Conservation (phyloP, 2,888 invertebrate species). For the Oeneis ivallda region DNA sequence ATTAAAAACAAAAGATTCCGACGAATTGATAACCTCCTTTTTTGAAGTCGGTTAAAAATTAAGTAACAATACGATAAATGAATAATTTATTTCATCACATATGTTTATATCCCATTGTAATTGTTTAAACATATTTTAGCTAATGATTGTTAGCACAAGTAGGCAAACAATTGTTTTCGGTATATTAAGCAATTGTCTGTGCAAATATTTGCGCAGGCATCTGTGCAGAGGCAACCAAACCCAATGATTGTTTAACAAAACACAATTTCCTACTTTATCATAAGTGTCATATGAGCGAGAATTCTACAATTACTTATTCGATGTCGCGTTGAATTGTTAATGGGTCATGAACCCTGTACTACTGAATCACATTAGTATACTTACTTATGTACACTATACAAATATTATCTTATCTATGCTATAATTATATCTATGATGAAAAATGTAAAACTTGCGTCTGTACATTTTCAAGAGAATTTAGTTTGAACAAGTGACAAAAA, state of each 20-base stretch:
- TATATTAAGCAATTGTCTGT: slow-evolving; percentile 25
- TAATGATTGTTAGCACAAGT: slow-evolving; percentile 20
- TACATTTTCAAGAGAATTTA: not conserved
- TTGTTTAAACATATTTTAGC: slow-evolving; percentile 21
- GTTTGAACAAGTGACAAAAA: no score
- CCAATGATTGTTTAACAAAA: not conserved
- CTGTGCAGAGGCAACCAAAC: slow-evolving; percentile 6
- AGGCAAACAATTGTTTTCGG: slow-evolving; percentile 10
- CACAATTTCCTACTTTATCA: not conserved
- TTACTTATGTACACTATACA: no score
- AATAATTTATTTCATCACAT: no score
- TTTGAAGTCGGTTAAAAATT: no score
- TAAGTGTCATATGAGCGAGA: not conserved
- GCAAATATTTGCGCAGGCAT: slow-evolving; percentile 20
- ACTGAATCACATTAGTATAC: slow-evolving; percentile 11
- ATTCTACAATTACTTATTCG: not conserved
- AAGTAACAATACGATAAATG: no score
- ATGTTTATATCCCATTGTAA: slow-evolving; percentile 7
- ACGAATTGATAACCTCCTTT: no score
- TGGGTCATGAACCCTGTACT: slow-evolving; percentile 30
- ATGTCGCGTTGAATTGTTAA: slow-evolving; percentile 20
- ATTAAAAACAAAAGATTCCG: no score
- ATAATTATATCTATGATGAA: not conserved
- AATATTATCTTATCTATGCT: not conserved
- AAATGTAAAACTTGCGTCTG: not conserved